A percentile compares a stretch with the other conserved stretches of the same genome.
These are phyloP conservation scores for Rhinatrema bivittatum DNA, from an alignment of 2,797 vertebrate genomes.

Conservation along the genomic window DNA sequence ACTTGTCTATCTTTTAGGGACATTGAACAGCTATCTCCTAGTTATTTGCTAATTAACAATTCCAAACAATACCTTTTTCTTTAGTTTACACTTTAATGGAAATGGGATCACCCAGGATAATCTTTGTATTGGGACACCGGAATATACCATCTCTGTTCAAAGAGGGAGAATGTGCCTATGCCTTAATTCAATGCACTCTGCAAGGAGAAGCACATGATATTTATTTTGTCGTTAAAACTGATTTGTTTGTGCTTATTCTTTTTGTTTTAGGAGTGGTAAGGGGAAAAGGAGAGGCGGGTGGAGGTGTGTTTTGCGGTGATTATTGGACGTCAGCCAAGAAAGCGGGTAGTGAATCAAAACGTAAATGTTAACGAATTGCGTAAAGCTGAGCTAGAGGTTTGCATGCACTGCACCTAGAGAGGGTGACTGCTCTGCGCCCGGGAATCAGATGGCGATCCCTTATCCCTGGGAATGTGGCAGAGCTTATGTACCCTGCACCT, in stretches of 20 bases:
- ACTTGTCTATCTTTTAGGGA: slow-evolving; percentile 10
- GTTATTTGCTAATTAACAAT: no score
- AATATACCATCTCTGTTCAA: slow-evolving; percentile 80
- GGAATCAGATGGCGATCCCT: no score
- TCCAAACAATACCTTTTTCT: slow-evolving; percentile 29
- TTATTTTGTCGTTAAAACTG: slow-evolving; percentile 54
- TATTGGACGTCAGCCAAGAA: slow-evolving; percentile 21
- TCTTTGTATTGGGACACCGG: slow-evolving; percentile 74
- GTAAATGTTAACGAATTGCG: slow-evolving; percentile 20
- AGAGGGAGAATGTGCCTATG: slow-evolving; percentile 89
- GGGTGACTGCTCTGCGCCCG: no score
- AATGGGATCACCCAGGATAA: slow-evolving; percentile 73
- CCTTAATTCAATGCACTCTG: slow-evolving; percentile 96
- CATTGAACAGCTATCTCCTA: background rate
- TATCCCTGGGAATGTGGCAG: no score
- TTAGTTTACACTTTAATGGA: slow-evolving; percentile 37
- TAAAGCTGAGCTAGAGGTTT: no score
- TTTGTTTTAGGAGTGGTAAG: slow-evolving; percentile 12
- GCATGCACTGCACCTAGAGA: no score
- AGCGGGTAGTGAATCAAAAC: no score
- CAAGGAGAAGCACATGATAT: slow-evolving; percentile 96
- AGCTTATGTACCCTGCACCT: no score
- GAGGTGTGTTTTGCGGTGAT: slow-evolving; percentile 8
- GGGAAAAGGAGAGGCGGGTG: slow-evolving; percentile 15
- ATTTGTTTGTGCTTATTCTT: slow-evolving; percentile 39